Conservation (phyloP, 2,888 invertebrate species). For the Carterocephalus palaemon region DNA sequence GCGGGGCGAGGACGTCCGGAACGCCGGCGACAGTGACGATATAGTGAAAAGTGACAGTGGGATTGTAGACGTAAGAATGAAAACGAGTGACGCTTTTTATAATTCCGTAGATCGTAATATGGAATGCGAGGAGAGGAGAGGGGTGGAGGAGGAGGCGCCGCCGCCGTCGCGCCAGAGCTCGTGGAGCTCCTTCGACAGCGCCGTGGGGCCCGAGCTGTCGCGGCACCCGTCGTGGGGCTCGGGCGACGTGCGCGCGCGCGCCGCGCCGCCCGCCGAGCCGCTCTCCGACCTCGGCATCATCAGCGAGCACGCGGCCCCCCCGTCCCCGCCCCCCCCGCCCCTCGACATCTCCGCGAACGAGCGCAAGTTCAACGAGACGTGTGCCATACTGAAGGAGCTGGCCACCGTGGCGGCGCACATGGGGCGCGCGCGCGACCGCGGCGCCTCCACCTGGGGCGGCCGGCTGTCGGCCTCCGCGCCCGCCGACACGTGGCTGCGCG, state of each 20-base stretch:
- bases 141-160: constrained; percentile 49
- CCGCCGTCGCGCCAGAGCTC: constrained; percentile 83
- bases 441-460: constrained; percentile 65
- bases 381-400: constrained; percentile 81
- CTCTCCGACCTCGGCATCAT: constrained; percentile 60
- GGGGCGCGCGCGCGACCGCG: constrained; percentile 57
- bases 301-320: constrained; percentile 55
- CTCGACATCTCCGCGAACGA: constrained; percentile 57
- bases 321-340: constrained; percentile 34
- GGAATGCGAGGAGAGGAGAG: constrained; percentile 71
- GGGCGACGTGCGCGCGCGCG: constrained; percentile 80
- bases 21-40: constrained; percentile 58
- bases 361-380: constrained; percentile 72
- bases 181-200: constrained; percentile 88
- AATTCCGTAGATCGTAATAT: constrained; percentile 84
- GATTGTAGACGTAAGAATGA: constrained; percentile 66
- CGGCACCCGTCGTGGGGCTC: constrained; percentile 91
- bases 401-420: constrained; percentile 64
- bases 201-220: constrained; percentile 85
- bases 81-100: constrained; percentile 82
- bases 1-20: constrained; percentile 47
- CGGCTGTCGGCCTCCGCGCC: constrained; percentile 82
- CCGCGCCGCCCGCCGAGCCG: constrained; percentile 32
- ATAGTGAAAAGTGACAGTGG: constrained; percentile 77
- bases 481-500: constrained; percentile 75